These are phyloP conservation scores for Phymatocera aterrima DNA, from an alignment of 2,888 invertebrate species.

Conservation along the genomic window DNA sequence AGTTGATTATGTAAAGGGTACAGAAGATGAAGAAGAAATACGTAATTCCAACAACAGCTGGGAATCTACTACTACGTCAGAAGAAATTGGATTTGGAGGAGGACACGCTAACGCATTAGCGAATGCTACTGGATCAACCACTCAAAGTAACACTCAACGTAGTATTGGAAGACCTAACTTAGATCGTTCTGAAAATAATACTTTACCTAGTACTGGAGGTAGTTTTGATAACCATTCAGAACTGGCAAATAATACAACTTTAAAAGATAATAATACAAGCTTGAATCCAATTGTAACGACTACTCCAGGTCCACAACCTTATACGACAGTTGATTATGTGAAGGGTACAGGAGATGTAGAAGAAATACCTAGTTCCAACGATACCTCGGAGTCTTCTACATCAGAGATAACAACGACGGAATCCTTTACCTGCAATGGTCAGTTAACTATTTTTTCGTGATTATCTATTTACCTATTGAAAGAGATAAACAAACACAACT, in stretches of 20 bases:
- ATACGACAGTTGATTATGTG: not conserved
- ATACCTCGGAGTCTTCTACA: not conserved
- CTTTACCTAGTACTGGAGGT: no score
- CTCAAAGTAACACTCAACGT: no score
- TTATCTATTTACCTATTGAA: not conserved
- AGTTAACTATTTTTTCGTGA: not conserved
- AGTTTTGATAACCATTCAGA: not conserved
- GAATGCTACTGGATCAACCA: no score
- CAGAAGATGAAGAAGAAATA: no score
- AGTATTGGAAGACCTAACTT: no score
- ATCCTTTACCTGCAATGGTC: not conserved
- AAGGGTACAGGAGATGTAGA: not conserved
- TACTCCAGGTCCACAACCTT: not conserved
- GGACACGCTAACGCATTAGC: not conserved
- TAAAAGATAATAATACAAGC: slow-evolving; percentile 19
- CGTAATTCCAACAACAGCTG: no score
- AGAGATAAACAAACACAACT: not conserved
- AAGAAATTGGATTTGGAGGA: slow-evolving; percentile 48
- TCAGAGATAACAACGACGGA: not conserved
- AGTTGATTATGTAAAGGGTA: no score
- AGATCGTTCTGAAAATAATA: no score
- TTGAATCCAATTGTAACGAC: not conserved
- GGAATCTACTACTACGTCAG: not conserved
- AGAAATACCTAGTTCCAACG: not conserved
- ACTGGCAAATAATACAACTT: slow-evolving; percentile 38